Evolutionary conservation across 2,797 vertebrate species (phyloP), one percentile per base, ranked within the genome.

Genomic region (Clarias fuscus): DNA sequence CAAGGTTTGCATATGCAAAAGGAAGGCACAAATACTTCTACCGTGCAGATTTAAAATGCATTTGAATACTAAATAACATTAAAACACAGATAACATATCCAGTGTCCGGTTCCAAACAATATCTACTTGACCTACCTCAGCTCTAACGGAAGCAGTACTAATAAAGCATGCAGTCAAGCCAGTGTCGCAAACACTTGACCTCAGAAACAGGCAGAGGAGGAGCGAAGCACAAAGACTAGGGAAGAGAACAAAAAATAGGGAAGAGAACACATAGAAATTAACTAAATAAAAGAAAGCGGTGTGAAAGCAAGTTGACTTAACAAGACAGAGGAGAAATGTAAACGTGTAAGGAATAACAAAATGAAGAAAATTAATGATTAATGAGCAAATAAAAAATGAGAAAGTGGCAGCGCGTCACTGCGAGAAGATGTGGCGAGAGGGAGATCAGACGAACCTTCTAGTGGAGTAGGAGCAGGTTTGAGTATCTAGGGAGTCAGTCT

Each of bases 401-500:
- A 94, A 95, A 94, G 68, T 64, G 27, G 40, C 13, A 67, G 80
- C 1, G 82, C 30, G 40, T 73, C 95, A 93, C 94, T 95, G 95
- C 91, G 91, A 93, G 95, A 94, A 95, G 93, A 30, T 78, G 95
- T 92, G 95, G 93, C 93, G 94, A 94, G 94, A 20, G 95, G 94
- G 94, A 95, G 94, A 94, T 94, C 94, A 95, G 95, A 96, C 95
- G 95, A 96, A 84, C 84, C 82, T 86, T 82, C 95, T 93, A 91
- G 94, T 95, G 95, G 95, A 95, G 94, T 94, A 95, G 92, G 95
- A 95, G 95, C 95, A 96, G 95, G 94, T 95, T 94, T 95, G 94
- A 94, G 93, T 96, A 95, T 96, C 96, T 95, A 95, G 95, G 95
- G 94, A 95, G 94, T 94, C 95, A 94, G 95, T 95, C 95, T 96